These are phyloP conservation scores for Philonicus albiceps DNA, from an alignment of 2,888 invertebrate genomes.

Conservation along the genomic window DNA sequence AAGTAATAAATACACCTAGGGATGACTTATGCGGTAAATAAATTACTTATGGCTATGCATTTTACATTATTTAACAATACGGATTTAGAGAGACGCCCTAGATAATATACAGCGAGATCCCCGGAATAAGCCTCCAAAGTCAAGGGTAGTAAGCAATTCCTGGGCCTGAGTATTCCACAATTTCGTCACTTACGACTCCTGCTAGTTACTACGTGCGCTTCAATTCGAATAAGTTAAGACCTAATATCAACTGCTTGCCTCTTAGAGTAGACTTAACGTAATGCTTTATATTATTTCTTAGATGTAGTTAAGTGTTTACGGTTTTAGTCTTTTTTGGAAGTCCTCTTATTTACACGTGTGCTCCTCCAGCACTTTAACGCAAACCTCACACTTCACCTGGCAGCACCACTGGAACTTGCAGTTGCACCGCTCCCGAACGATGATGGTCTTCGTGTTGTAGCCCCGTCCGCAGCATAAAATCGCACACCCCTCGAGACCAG, in stretches of 20 bases:
- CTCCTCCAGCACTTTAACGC: conserved; percentile 77
- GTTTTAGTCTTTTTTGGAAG: conserved; percentile 5
- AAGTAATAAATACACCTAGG: conserved; percentile 34
- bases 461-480: conserved; percentile 92
- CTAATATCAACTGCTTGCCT: conserved; percentile 38
- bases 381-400: conserved; percentile 89
- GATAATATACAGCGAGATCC: conserved; percentile 17
- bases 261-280: conserved; percentile 23
- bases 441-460: conserved; percentile 84
- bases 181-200: neutral
- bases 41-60: conserved; percentile 38
- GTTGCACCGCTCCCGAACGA: conserved; percentile 81
- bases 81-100: conserved; percentile 13
- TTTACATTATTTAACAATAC: conserved; percentile 10
- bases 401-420: conserved; percentile 98
- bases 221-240: neutral
- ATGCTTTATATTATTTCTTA: conserved; percentile 5
- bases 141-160: neutral
- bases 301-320: neutral
- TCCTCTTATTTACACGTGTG: conserved; percentile 83
- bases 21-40: conserved; percentile 34
- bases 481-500: conserved; percentile 83
- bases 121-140: neutral
- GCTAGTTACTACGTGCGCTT: neutral
- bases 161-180: conserved; percentile 34